Percentiles rank a stretch among this genome's conserved stretches.
phyloP scores from a whole-genome alignment of 2,888 invertebrate species.

The Epistrophe grossulariae region DNA sequence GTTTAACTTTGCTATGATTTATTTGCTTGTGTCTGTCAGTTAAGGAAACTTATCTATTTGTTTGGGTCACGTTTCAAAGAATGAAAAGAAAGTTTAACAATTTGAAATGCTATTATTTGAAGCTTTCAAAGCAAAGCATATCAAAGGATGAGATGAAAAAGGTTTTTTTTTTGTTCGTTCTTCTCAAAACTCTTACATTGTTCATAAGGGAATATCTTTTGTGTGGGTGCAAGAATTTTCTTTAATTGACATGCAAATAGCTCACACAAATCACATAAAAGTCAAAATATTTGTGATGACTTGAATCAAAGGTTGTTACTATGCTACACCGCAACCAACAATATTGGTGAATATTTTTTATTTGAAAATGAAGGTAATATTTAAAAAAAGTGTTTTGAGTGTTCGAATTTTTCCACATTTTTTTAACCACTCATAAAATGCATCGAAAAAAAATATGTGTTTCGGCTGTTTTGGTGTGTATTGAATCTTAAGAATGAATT shows the following conservation, averaged over 20 bases:
- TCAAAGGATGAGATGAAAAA: neutral
- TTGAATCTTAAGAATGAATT: too few species aligned
- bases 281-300: too few species aligned
- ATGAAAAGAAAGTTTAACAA: neutral
- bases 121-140: neutral
- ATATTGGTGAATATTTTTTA: too few species aligned
- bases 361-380: too few species aligned
- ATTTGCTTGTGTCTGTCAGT: constrained; percentile 8
- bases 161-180: neutral
- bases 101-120: constrained; percentile 18
- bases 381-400: too few species aligned
- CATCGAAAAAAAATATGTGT: too few species aligned
- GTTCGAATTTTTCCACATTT: too few species aligned
- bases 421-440: too few species aligned
- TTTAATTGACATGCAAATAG: neutral
- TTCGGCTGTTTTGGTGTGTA: too few species aligned
- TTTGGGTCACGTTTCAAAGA: constrained; percentile 13
- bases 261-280: neutral
- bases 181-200: neutral
- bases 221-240: neutral
- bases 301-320: too few species aligned
- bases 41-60: neutral
- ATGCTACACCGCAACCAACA: too few species aligned
- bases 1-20: constrained; percentile 22
- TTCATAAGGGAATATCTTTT: neutral